These are phyloP conservation scores for Cyclargus thomasi DNA, from an alignment of 1,140 invertebrate species.

Conservation along the genomic window DNA sequence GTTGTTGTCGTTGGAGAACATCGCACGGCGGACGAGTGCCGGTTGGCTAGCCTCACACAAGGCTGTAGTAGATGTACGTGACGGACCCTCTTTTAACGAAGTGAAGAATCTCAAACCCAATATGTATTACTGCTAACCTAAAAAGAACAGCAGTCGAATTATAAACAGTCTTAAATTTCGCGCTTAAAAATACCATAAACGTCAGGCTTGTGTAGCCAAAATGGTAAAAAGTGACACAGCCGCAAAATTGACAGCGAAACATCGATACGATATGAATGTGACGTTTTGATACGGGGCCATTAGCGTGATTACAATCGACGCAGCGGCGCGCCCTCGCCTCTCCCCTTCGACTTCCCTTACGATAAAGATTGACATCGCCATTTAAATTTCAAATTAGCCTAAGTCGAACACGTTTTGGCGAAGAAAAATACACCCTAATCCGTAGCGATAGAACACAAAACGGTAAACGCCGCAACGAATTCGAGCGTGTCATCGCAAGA, in stretches of 20 bases:
- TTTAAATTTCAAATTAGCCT: slow-evolving; percentile 66
- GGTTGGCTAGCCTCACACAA: too few species aligned
- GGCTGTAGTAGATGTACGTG: too few species aligned
- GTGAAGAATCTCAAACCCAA: too few species aligned
- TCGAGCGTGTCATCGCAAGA: slow-evolving; percentile 69
- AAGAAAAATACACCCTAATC: slow-evolving; percentile 44
- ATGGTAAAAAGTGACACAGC: slow-evolving; percentile 31
- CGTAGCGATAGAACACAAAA: slow-evolving; percentile 37
- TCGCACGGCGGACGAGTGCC: too few species aligned
- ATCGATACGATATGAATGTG: slow-evolving; percentile 67
- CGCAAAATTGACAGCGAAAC: slow-evolving; percentile 63
- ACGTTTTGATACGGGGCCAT: slow-evolving; percentile 73
- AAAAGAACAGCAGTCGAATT: too few species aligned
- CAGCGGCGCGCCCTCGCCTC: slow-evolving; percentile 60
- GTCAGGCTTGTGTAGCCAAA: slow-evolving; percentile 22
- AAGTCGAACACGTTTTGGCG: slow-evolving; percentile 40
- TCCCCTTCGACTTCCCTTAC: slow-evolving; percentile 65
- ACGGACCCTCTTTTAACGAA: too few species aligned
- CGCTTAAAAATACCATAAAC: background rate
- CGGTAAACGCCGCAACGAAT: slow-evolving; percentile 28
- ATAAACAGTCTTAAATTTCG: background rate
- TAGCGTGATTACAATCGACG: slow-evolving; percentile 74
- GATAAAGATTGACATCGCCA: slow-evolving; percentile 72
- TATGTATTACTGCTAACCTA: too few species aligned
- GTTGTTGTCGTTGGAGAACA: too few species aligned